Base-by-base conservation (phyloP, 2,888 invertebrate genomes). In the Morpho deidamia region DNA sequence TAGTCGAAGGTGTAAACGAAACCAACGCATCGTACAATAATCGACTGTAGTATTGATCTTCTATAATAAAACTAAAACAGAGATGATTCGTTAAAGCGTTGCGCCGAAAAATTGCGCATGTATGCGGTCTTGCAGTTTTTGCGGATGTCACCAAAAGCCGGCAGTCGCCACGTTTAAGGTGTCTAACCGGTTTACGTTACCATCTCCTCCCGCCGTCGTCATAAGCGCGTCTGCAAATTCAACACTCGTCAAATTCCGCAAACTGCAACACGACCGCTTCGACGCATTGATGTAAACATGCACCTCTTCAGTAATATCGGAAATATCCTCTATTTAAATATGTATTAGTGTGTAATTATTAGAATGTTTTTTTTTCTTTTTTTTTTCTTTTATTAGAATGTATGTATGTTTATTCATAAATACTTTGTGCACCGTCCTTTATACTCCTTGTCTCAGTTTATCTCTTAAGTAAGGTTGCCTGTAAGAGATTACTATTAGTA, bases 81-180 rank as follows among this genome's bases (percentile, higher is more conserved):
- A 12, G 35, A 49, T 46, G 33, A 52, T 12, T 76, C 76, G 78
- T 82, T 81, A 78, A 79, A 75, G 73, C 23, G 74, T 67, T 72
- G 74, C 68, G 66, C 74, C 76, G 73, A 50, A 53, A 53, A 44
- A 73, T 70, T 72, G 72, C 71, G 80, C 43, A 83, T 82, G 76
- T 79, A 43, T 38, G 43, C 38, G 82, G 72, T 73, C 75, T 78
- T 77, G 74, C 74, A 80, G 77, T 87, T 87, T 87, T 88, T 87
- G 87, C 80, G 78, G 76, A 83, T 88, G 86, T 84, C 85, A 81
- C 88, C 85, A 81, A 87, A 85, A 83, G 78, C 72, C 76, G 79
- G 78, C 75, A 75, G 76, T 76, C 70, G 68, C 73, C 69, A 76
- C 79, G 77, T 80, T 82, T 80, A 83, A 85, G 83, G 83, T 80